Evolutionary conservation across 2,888 invertebrate genomes (phyloP).

Genomic region (Dryococelus australis): DNA sequence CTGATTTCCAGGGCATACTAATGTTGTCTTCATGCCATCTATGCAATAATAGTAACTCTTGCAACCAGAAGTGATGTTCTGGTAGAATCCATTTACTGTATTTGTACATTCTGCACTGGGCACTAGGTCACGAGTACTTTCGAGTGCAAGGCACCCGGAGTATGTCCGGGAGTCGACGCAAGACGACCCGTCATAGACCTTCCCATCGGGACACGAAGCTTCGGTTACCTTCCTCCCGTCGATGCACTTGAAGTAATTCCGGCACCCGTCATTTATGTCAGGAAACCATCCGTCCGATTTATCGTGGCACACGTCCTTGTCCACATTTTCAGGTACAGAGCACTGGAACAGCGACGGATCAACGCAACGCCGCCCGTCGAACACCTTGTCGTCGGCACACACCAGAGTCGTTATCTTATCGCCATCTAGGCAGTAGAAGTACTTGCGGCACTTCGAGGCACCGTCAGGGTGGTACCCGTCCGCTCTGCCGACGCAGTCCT

Average conservation of each 20-base stretch:
- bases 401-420: constrained; percentile 65
- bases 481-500: constrained; percentile 61
- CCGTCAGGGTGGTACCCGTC: constrained; percentile 67
- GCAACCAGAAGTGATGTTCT: constrained; percentile 62
- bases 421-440: constrained; percentile 66
- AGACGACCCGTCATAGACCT: constrained; percentile 53
- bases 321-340: constrained; percentile 52
- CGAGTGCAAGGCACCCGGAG: constrained; percentile 48
- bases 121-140: not conserved
- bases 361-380: constrained; percentile 67
- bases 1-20: constrained; percentile 61
- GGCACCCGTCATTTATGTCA: constrained; percentile 50
- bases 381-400: constrained; percentile 65
- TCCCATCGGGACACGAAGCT: constrained; percentile 50
- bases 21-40: constrained; percentile 61
- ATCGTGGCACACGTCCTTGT: constrained; percentile 48
- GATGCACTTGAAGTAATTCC: constrained; percentile 51
- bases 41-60: constrained; percentile 67
- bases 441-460: constrained; percentile 64
- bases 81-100: constrained; percentile 63
- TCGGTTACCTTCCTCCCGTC: constrained; percentile 46
- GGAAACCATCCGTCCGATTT: constrained; percentile 53
- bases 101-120: constrained; percentile 54
- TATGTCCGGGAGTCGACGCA: constrained; percentile 46
- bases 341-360: constrained; percentile 59